phyloP scores from a whole-genome alignment of 2,888 invertebrate species.

The Sinelater perroti region DNA sequence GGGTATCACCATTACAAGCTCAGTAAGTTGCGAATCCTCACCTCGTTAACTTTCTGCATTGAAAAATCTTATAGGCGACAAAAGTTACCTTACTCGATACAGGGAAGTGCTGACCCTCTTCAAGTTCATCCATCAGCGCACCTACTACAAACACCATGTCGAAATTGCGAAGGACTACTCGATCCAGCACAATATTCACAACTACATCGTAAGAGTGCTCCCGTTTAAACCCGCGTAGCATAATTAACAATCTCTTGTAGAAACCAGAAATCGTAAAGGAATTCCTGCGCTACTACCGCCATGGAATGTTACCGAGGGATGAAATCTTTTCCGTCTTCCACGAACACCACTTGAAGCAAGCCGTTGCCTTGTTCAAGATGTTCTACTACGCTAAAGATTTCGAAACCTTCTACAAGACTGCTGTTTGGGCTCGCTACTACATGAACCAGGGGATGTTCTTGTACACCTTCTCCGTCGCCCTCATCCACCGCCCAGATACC shows the following conservation, averaged over 20 bases:
- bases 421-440: slow-evolving; percentile 72
- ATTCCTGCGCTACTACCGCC: slow-evolving; percentile 65
- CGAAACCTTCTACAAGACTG: slow-evolving; percentile 74
- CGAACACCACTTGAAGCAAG: slow-evolving; percentile 70
- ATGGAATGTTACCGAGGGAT: slow-evolving; percentile 67
- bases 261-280: slow-evolving; percentile 67
- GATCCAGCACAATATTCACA: slow-evolving; percentile 59
- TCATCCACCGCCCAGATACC: slow-evolving; percentile 71
- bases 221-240: too few relatives aligned
- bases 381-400: slow-evolving; percentile 77
- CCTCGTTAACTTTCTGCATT: neutral
- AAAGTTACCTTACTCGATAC: neutral
- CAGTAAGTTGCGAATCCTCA: slow-evolving; percentile 53
- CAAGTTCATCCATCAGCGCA: slow-evolving; percentile 70
- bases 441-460: slow-evolving; percentile 76
- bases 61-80: neutral
- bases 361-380: slow-evolving; percentile 70
- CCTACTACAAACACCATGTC: slow-evolving; percentile 62
- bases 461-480: slow-evolving; percentile 70
- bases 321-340: slow-evolving; percentile 72
- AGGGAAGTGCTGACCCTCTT: slow-evolving; percentile 57
- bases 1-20: slow-evolving; percentile 47
- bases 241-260: too few relatives aligned
- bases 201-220: slow-evolving; percentile 48
- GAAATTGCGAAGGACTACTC: slow-evolving; percentile 66